Evolutionary conservation across 2,888 invertebrate genomes (phyloP), one percentile per base, ranked within the genome.

Genomic region (Patella caerulea): DNA sequence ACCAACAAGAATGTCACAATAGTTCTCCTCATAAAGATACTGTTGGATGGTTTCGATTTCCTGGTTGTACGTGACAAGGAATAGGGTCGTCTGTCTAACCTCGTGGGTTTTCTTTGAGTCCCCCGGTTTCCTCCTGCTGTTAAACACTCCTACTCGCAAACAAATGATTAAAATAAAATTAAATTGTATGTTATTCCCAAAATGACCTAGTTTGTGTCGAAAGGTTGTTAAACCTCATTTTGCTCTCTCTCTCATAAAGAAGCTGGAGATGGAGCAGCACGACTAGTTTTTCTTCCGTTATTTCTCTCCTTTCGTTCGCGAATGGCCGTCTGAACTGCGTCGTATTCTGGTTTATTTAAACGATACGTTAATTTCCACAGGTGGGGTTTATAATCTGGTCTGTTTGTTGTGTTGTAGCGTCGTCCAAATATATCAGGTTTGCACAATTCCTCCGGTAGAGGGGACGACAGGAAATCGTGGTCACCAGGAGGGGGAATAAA

Each of bases 351-450:
- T 76, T 89, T 87, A 81, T 89, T 89, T 14, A 89, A 81, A 81
- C 87, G 89, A 81, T 89, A 89, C 0, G 89, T 86, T 52, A 91
- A 82, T 80, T 91, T 90, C 88, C 89, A 90, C 72, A 90, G 78
- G 55, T 86, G 84, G 24, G 88, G 87, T 75, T 85, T 84, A n/a
- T 86, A 83, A 73, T 86, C 84, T 73, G 87, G 86, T 45, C 84
- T 83, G 80, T 87, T 86, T 0, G 65, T 19, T 19, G 65, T 65
- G 19, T 65, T 19, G 24, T 24, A 83, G 65, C 84, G 76, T 77
- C 86, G 87, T 4, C 90, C 90, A 45, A 90, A 88, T 71, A 90
- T 84, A 78, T 90, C 88, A 9, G 86, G 86, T 73, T 85, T 86
- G 24, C 54, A 78, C 7, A 77, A 74, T 34, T 76, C 71, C 11